phyloP scores from a whole-genome alignment of 1,140 invertebrate species.

The Trinorchestia longiramus region DNA sequence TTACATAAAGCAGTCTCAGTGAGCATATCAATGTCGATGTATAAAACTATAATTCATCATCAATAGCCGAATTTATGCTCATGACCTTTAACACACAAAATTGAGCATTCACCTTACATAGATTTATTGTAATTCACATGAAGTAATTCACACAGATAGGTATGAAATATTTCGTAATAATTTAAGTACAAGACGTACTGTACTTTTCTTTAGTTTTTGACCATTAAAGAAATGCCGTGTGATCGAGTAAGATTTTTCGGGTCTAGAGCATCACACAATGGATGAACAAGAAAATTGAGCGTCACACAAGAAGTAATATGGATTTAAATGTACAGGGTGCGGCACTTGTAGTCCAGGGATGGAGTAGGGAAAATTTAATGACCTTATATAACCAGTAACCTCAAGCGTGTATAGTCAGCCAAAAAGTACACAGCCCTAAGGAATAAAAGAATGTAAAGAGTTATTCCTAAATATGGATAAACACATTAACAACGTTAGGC shows the following conservation, averaged over 20 bases:
- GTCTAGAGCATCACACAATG: neutral
- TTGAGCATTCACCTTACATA: neutral
- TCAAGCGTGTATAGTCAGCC: neutral
- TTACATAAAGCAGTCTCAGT: neutral
- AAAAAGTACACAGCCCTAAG: neutral
- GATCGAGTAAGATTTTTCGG: neutral
- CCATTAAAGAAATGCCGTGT: neutral
- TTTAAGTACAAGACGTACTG: no score
- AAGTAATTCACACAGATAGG: neutral
- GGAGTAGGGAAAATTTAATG: neutral
- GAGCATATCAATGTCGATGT: no score
- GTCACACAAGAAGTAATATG: no score
- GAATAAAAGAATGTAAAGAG: no score
- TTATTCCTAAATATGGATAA: no score
- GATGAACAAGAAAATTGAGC: neutral
- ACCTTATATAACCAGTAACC: neutral
- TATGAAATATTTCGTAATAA: neutral
- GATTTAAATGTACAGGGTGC: no score
- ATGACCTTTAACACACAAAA: neutral
- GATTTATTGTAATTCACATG: neutral
- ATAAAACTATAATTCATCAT: neutral
- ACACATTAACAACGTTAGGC: no score
- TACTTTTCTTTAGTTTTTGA: no score
- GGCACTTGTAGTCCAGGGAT: no score
- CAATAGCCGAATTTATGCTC: neutral